phyloP scores from a whole-genome alignment of 2,797 vertebrate genomes.

The Phyllotis vaccarum region DNA sequence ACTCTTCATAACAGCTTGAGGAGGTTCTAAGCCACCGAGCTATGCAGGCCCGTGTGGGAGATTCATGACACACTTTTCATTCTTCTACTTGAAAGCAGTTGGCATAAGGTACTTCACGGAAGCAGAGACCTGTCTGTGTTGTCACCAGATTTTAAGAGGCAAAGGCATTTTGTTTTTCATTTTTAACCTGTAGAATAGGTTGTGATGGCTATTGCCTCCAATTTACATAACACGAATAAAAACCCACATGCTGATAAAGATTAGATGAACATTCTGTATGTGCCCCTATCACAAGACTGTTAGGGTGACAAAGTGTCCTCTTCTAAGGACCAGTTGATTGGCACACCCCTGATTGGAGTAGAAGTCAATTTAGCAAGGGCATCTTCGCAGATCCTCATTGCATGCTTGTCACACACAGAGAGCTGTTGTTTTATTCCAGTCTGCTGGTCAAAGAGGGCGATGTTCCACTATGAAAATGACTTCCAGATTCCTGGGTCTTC shows the following conservation, averaged over 20 bases:
- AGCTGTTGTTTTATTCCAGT: constrained; percentile 25
- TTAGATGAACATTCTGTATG: constrained; percentile 39
- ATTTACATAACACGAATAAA: constrained; percentile 61
- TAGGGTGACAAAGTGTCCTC: constrained; percentile 23
- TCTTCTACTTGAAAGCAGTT: neutral
- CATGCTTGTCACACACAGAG: neutral
- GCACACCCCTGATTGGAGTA: neutral
- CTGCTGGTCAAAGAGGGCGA: neutral
- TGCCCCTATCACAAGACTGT: neutral
- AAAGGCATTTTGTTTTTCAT: neutral
- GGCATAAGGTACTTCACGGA: constrained; percentile 16
- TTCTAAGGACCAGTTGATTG: constrained; percentile 1
- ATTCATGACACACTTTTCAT: neutral
- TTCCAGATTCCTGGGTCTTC: constrained; percentile 2
- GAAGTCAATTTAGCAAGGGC: constrained; percentile 48
- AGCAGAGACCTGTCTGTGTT: neutral
- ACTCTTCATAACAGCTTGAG: neutral
- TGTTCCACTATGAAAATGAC: neutral
- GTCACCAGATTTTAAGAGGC: constrained; percentile 21
- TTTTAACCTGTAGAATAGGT: constrained; percentile 50
- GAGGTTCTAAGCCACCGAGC: neutral
- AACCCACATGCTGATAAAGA: constrained; percentile 30
- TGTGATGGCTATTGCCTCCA: neutral
- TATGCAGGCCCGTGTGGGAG: neutral
- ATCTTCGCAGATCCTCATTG: constrained; percentile 3